A percentile compares a stretch with the other conserved stretches of the same genome.
These are phyloP conservation scores for Takifugu ocellatus DNA, from an alignment of 2,797 vertebrate genomes.

Conservation along the genomic window DNA sequence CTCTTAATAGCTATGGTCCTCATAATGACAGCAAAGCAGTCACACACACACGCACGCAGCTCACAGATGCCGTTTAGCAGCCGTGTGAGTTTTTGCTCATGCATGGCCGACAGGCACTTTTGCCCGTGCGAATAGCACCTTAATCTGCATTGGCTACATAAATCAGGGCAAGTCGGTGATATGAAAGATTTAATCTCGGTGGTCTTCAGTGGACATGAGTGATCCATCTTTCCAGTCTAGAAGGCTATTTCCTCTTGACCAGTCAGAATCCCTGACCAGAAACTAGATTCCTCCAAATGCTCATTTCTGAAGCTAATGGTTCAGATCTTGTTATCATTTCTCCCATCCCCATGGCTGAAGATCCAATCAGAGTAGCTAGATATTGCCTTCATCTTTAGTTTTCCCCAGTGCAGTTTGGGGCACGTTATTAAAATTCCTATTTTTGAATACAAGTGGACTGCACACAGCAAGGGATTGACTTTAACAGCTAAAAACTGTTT, in stretches of 20 bases:
- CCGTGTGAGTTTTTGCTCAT: conserved; percentile 16
- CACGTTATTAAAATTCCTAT: background rate
- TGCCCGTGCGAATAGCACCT: conserved; percentile 18
- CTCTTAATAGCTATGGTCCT: background rate
- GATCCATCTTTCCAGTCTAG: conserved; percentile 49
- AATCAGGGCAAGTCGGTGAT: conserved; percentile 47
- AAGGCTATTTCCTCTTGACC: conserved; percentile 33
- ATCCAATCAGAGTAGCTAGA: background rate
- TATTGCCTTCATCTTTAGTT: too few species aligned
- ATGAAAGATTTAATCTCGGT: conserved; percentile 60
- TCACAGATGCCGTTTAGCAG: conserved; percentile 25
- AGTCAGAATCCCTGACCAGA: conserved; percentile 15
- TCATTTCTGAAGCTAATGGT: conserved; percentile 14
- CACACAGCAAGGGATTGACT: conserved; percentile 6
- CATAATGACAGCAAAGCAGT: background rate
- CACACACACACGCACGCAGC: conserved; percentile 5
- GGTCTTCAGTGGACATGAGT: conserved; percentile 39
- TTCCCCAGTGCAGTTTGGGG: too few species aligned
- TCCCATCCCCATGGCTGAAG: background rate
- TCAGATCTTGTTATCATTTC: background rate
- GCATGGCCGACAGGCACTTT: conserved; percentile 25
- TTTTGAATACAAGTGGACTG: conserved; percentile 14
- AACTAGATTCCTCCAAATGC: conserved; percentile 18
- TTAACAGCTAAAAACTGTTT: conserved; percentile 15
- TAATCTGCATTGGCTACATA: conserved; percentile 46